phyloP scores from a whole-genome alignment of 2,888 invertebrate species.

The Parnassius mnemosyne region DNA sequence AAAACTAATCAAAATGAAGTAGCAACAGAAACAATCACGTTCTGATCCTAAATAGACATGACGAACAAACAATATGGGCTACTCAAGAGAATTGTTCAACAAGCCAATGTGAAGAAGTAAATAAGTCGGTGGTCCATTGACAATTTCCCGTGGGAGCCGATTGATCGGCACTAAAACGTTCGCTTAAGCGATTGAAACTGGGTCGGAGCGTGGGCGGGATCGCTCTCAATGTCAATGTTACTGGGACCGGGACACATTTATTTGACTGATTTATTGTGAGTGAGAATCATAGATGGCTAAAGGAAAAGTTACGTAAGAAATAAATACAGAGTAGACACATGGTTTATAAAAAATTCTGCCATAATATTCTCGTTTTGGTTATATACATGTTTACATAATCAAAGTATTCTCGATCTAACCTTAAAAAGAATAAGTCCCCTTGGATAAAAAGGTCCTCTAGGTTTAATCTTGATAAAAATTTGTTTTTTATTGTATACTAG shows the following conservation, averaged over 20 bases:
- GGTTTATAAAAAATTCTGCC: no score
- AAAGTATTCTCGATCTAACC: no score
- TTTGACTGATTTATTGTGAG: background rate
- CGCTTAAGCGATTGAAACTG: slow-evolving; percentile 1
- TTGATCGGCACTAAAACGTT: slow-evolving; percentile 8
- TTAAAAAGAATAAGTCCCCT: no score
- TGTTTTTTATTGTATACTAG: no score
- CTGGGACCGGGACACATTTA: background rate
- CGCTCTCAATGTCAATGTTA: slow-evolving; percentile 11
- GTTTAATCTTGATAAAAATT: no score
- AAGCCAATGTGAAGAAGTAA: slow-evolving; percentile 4
- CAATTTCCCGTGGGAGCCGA: slow-evolving; percentile 12
- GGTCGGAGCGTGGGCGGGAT: slow-evolving; percentile 4
- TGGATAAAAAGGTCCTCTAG: no score
- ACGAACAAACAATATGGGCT: background rate
- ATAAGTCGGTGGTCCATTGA: background rate
- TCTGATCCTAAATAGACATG: background rate
- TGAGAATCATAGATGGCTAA: background rate
- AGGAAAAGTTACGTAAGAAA: background rate
- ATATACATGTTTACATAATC: no score
- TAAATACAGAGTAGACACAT: background rate
- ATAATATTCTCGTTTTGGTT: no score
- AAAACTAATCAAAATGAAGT: no score
- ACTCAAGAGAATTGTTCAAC: background rate
- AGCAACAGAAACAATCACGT: no score